A percentile compares a stretch with the other conserved stretches of the same genome.
These are phyloP conservation scores for Boulengeromyrus knoepffleri DNA, from an alignment of 2,113 vertebrate genomes.

Conservation along the genomic window DNA sequence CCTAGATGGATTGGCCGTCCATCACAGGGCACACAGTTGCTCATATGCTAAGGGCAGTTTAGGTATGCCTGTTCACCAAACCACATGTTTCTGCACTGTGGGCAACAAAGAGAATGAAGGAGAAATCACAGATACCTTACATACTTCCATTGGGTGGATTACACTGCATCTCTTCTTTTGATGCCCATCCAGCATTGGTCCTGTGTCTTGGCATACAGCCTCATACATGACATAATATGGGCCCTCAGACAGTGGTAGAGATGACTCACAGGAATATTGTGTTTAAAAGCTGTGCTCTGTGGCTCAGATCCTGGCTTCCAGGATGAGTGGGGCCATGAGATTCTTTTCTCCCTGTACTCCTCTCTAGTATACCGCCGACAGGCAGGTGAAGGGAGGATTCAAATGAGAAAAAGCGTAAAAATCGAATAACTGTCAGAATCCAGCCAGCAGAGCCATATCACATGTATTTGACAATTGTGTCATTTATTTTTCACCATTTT, in stretches of 20 bases:
- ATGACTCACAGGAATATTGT: neutral
- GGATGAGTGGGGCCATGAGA: neutral
- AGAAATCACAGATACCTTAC: neutral
- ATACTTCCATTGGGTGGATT: neutral
- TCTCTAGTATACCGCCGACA: neutral
- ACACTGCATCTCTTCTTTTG: neutral
- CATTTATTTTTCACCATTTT: neutral
- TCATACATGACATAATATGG: neutral
- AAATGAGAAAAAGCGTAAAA: neutral
- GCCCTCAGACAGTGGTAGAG: neutral
- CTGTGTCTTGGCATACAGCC: neutral
- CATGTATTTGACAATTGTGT: neutral
- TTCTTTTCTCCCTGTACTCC: neutral
- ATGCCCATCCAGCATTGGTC: neutral
- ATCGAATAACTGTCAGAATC: neutral
- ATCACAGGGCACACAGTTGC: neutral
- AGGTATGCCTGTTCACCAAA: neutral
- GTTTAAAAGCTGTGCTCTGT: neutral
- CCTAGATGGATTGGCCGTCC: neutral
- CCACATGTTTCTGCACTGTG: neutral
- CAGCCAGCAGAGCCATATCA: neutral
- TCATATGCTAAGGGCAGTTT: neutral
- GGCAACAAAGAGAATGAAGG: neutral
- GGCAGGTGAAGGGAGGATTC: neutral
- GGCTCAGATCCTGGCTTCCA: neutral